phyloP scores from a whole-genome alignment of 2,888 invertebrate genomes.

The Quadriops clusia region DNA sequence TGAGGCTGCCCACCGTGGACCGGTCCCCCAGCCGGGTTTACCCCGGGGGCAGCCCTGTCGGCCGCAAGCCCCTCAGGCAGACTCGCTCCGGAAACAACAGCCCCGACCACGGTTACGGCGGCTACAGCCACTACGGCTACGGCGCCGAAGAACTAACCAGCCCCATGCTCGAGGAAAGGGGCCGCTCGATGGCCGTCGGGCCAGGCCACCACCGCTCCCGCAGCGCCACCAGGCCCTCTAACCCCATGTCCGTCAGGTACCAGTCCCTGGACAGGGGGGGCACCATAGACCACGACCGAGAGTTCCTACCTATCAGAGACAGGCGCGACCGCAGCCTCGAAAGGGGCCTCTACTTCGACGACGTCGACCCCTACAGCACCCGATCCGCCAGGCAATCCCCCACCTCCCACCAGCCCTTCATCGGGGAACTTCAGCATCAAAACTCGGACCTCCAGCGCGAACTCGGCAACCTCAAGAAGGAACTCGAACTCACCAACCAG shows the following conservation, averaged over 20 bases:
- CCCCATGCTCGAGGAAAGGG: slow-evolving; percentile 71
- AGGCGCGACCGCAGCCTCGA: slow-evolving; percentile 56
- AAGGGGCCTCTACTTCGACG: slow-evolving; percentile 56
- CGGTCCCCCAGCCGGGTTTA: slow-evolving; percentile 77
- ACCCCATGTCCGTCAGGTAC: slow-evolving; percentile 47
- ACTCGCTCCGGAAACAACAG: slow-evolving; percentile 48
- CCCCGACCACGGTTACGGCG: slow-evolving; percentile 43
- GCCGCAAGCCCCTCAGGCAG: slow-evolving; percentile 34
- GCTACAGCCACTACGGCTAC: slow-evolving; percentile 50
- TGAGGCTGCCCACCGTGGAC: slow-evolving; percentile 79
- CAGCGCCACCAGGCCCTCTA: slow-evolving; percentile 54
- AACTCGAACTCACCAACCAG: slow-evolving; percentile 90
- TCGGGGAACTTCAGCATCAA: slow-evolving; percentile 81
- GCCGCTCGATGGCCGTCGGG: slow-evolving; percentile 43
- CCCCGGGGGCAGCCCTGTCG: slow-evolving; percentile 45
- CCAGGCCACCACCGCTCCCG: slow-evolving; percentile 65
- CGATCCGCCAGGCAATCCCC: slow-evolving; percentile 61
- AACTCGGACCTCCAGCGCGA: slow-evolving; percentile 91
- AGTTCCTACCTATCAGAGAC: slow-evolving; percentile 79
- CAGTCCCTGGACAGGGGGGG: slow-evolving; percentile 40
- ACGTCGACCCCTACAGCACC: slow-evolving; percentile 38
- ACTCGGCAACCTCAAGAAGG: slow-evolving; percentile 81
- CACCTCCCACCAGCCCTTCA: slow-evolving; percentile 49
- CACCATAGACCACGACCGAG: slow-evolving; percentile 55
- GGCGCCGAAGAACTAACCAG: slow-evolving; percentile 76